These are phyloP conservation scores for Chlorospingus semifuscus DNA, from an alignment of 2,797 vertebrate species.

Conservation along the genomic window DNA sequence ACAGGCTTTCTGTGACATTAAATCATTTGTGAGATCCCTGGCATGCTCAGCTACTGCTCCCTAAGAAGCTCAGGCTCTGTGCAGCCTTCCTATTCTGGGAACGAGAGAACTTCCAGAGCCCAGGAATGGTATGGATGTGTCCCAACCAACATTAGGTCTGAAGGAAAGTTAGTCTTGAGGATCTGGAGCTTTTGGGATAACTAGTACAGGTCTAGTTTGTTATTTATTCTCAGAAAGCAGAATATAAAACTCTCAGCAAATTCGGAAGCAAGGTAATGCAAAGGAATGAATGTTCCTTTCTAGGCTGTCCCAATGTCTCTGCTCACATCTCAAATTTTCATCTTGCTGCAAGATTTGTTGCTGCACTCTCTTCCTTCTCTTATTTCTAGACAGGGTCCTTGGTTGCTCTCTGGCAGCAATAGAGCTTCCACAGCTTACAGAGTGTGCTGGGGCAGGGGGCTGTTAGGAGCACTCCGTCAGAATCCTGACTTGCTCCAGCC, in stretches of 20 bases:
- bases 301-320: background rate
- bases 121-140: background rate
- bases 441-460: background rate
- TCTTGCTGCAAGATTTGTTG: background rate
- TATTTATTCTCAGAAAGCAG: background rate
- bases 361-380: background rate
- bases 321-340: background rate
- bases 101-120: background rate
- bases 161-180: background rate
- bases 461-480: background rate
- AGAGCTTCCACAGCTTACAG: background rate
- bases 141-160: background rate
- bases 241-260: background rate
- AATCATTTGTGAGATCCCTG: background rate
- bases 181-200: background rate
- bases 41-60: background rate
- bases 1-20: background rate
- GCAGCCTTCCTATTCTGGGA: background rate
- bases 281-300: background rate
- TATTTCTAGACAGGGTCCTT: background rate
- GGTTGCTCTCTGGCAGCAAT: background rate
- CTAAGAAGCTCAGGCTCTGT: background rate
- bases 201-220: background rate
- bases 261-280: background rate
- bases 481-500: background rate